Conservation (phyloP, 2,797 vertebrate genomes). For the Heteromormyrus szaboi region DNA sequence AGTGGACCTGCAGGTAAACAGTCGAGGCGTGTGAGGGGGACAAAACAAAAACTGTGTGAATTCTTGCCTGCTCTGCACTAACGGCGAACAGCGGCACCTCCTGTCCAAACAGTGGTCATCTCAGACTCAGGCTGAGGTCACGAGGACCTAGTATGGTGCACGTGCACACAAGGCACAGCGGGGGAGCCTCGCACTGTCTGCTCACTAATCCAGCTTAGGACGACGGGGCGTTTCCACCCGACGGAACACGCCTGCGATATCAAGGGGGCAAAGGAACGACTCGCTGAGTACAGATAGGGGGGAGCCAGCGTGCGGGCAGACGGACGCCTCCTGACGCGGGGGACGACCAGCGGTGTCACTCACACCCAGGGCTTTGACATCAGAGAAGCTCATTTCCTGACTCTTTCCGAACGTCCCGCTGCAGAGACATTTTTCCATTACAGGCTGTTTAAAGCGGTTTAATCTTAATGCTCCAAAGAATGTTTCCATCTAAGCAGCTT, state of each 20-base stretch:
- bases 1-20: constrained; percentile 65
- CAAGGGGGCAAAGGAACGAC: not conserved
- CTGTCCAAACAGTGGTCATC: not conserved
- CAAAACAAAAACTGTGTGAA: not conserved
- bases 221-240: not conserved
- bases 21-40: constrained; percentile 32
- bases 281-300: not conserved
- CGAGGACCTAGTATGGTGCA: no score
- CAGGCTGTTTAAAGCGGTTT: constrained; percentile 50
- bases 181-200: not conserved
- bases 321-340: not conserved
- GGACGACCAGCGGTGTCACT: constrained; percentile 19
- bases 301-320: not conserved
- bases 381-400: constrained; percentile 35
- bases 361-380: constrained; percentile 17
- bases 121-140: not conserved
- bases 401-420: constrained; percentile 34
- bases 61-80: not conserved
- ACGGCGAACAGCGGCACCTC: not conserved
- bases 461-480: constrained; percentile 47
- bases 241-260: not conserved
- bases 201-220: not conserved
- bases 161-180: not conserved
- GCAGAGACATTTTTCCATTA: constrained; percentile 52
- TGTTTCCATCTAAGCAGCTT: constrained; percentile 31